Evolutionary conservation across 2,888 invertebrate genomes (phyloP), one percentile per base, ranked within the genome.

Genomic region (Eilema sororculum): DNA sequence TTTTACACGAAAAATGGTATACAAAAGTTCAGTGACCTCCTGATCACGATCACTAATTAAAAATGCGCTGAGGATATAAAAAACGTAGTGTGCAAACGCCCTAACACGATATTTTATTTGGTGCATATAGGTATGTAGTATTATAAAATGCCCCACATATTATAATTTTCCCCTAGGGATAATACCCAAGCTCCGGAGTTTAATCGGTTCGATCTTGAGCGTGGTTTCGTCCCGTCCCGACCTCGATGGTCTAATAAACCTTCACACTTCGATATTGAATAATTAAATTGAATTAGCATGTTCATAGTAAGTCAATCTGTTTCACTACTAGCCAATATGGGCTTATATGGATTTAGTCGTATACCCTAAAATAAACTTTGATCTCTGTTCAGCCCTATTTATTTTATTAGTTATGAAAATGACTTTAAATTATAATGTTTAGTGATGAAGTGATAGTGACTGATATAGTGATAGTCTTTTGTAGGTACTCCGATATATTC

Each of bases 241-340:
- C 30, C n/a, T 65, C 56, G n/a, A 57, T 65, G 28, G 56, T 13
- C 13, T 30, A n/a, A 56, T 64, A 64, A 64, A 28, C 28, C 16
- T 57, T 56, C 16, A 41, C 37, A 56, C 57, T 65, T 57, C 24
- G n/a, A 57, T 33, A 65, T 33, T 57, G 20, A 33, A 33, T 37
- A 65, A 57, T 57, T 33, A 57, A 33, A 57, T 65, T 65, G 37
- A 65, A 65, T 65, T 56, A 65, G 30, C 57, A 20, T 33, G 65
- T 57, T 57, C 30, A 30, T 22, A 52, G 52, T 64, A 52, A 56
- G 52, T 64, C 52, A 64, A 56, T 25, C 52, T 52, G 28, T 28
- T 56, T 6, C n/a, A 30, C 13, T 22, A 64, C n/a, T 28, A 30
- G 22, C 8, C 52, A 28, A 62, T 24, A 62, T 25, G 41, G 24